These are phyloP conservation scores for Leguminivora glycinivorella DNA, from an alignment of 1,140 invertebrate genomes.

Conservation along the genomic window DNA sequence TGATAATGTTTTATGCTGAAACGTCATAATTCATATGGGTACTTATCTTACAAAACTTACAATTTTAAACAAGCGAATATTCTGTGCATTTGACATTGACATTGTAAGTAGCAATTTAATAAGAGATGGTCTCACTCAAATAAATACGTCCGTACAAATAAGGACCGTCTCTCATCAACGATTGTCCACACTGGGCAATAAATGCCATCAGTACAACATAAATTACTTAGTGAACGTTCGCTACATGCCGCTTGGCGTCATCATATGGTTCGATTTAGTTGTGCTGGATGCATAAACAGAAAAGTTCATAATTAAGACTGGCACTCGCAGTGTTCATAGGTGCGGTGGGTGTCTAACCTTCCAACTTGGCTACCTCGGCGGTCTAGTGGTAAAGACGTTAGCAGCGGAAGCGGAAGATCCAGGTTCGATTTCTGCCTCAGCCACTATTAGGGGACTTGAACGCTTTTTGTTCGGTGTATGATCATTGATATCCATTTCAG, in stretches of 20 bases:
- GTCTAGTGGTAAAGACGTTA: too few relatives aligned
- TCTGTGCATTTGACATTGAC: not conserved
- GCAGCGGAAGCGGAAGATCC: too few relatives aligned
- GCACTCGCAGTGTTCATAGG: slow-evolving; percentile 31
- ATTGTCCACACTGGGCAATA: slow-evolving; percentile 24
- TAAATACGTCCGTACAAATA: not conserved
- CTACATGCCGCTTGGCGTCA: slow-evolving; percentile 38
- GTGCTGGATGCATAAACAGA: not conserved
- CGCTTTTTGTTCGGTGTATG: too few relatives aligned
- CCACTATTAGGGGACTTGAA: too few relatives aligned
- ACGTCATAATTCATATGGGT: too few relatives aligned
- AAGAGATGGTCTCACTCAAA: not conserved
- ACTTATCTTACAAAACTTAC: too few relatives aligned
- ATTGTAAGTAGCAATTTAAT: not conserved
- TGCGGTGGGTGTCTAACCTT: too few relatives aligned
- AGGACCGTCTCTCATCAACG: slow-evolving; percentile 5
- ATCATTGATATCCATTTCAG: too few relatives aligned
- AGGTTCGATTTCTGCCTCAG: too few relatives aligned
- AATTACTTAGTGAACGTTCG: slow-evolving; percentile 48
- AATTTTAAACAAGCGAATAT: slow-evolving; percentile 6
- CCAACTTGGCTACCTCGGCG: too few relatives aligned
- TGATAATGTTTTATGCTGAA: too few relatives aligned
- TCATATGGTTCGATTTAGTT: slow-evolving; percentile 44
- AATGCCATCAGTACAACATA: slow-evolving; percentile 38
- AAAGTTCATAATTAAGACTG: not conserved